Conservation (phyloP, 2,888 invertebrate species). For the Chaitophorus viminalis region DNA sequence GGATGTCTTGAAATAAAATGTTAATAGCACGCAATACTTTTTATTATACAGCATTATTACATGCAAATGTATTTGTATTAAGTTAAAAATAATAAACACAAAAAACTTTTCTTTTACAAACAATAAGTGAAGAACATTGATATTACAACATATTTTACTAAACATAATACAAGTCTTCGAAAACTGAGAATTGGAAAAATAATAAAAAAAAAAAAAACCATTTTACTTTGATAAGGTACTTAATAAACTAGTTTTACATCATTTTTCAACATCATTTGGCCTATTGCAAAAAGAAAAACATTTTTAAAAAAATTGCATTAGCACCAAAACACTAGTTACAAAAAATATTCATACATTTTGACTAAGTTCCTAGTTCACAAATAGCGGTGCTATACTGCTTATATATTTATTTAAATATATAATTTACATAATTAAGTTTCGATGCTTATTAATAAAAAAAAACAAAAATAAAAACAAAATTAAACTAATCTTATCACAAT, state of each 20-base stretch:
- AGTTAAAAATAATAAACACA: constrained; percentile 48
- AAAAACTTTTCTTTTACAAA: constrained; percentile 56
- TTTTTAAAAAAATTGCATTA: constrained; percentile 45
- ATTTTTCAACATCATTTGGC: constrained; percentile 8
- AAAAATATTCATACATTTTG: constrained; percentile 41
- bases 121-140: constrained; percentile 37
- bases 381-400: constrained; percentile 37
- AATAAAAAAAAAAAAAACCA: constrained; percentile 39
- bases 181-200: neutral
- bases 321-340: constrained; percentile 52
- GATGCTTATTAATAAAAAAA: constrained; percentile 30
- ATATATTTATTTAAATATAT: no score
- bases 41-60: constrained; percentile 53
- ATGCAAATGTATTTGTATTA: constrained; percentile 58
- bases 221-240: constrained; percentile 28
- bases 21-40: neutral
- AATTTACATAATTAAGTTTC: constrained; percentile 22
- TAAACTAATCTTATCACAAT: constrained; percentile 58
- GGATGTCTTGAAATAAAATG: no score
- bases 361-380: constrained; percentile 44
- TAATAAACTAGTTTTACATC: constrained; percentile 36
- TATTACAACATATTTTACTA: constrained; percentile 50
- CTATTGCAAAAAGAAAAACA: constrained; percentile 20
- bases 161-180: constrained; percentile 37
- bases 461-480: constrained; percentile 49